Evolutionary conservation across 53 echinoderm and acorn worm species (phyloP), one percentile per base, ranked within the genome.

Genomic region (Echinometra lucunter): DNA sequence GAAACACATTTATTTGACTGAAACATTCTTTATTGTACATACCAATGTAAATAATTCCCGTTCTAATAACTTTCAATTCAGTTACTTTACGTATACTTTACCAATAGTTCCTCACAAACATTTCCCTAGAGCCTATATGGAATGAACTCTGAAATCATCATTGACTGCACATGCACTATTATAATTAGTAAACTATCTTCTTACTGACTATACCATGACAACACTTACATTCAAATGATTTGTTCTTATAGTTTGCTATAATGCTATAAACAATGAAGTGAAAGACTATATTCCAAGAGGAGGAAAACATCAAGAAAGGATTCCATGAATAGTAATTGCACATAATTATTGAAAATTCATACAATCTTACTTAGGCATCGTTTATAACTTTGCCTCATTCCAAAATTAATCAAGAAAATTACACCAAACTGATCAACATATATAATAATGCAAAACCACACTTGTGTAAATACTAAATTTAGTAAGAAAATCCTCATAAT

Each of bases 341-440:
- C 72, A 72, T 35, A 35, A 72, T 72, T 72, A 72, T 72, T 72
- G 34, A 72, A 72, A 72, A 72, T 32, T 34, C 72, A 63, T 25
- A 72, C 30, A 72, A 16, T 2, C 72, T 72, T 72, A 53, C 72
- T 72, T 72, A 53, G 72, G 35, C 35, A 11, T 72, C 10, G 35
- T 34, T 53, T 53, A 53, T 53, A 53, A 53, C 53, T 11, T 1
- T 72, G 32, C 32, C 72, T 72, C 72, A 35, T 16, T 72, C 25
- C 23, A 25, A 16, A 72, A 30, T 35, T 72, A 72, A 72, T 16
- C 10, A 35, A 72, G 35, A 72, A 6, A 72, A 9, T 72, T 35
- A 72, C 30, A 35, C 35, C 2, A 13, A 35, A 72, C 13, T 32
- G 28, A 72, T 34, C 1, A 35, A 34, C 32, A 72, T 32, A 34